Evolutionary conservation across 1,140 invertebrate genomes (phyloP), one percentile per base, ranked within the genome.

Genomic region (Brachionus rubens): DNA sequence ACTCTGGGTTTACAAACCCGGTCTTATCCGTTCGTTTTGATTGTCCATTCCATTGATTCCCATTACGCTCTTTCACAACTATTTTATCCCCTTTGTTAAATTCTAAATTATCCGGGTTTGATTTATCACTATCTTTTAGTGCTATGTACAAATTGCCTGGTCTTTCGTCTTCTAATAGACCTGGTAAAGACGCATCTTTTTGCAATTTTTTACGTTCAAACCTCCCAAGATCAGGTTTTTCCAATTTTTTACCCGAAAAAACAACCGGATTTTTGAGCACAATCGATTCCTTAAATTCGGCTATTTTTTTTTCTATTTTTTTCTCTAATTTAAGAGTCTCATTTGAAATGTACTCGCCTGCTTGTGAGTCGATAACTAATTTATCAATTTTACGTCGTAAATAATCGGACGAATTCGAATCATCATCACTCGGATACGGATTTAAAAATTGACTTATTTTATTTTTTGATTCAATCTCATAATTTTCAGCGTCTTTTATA

Each of bases 381-480:
- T 65, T 1, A 7, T 65, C 40, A 14, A 65, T 43, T 43, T 65
- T 65, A 65, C 7, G 3, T 16, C 40, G 33, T 21, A 16, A 43
- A 43, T 21, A 65, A 43, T 65, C 40, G 36, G 7, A 24, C 4
- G 59, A 65, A 14, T 65, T 43, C 7, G 59, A 65, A 43, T 65
- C 59, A 24, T 65, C 59, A 9, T 65, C 59, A 46, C 59, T 65
- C 1, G 59, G 59, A 26, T 65, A 65, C 19, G 59, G 59, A 41
- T 65, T 65, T 43, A 65, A 28, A 2, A 43, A 4, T 24, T 65
- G 59, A 14, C 19, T 24, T 26, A 65, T 43, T 43, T 65, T 65
- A 3, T 41, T 41, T 26, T 65, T 65, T 14, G 19, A 16, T 4
- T 41, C 19, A 2, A 12, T 0, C 10, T 65, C 59, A 5, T n/a